Evolutionary conservation across 2,113 vertebrate species (phyloP), one percentile per base, ranked within the genome.

Genomic region (Oreochromis aureus): DNA sequence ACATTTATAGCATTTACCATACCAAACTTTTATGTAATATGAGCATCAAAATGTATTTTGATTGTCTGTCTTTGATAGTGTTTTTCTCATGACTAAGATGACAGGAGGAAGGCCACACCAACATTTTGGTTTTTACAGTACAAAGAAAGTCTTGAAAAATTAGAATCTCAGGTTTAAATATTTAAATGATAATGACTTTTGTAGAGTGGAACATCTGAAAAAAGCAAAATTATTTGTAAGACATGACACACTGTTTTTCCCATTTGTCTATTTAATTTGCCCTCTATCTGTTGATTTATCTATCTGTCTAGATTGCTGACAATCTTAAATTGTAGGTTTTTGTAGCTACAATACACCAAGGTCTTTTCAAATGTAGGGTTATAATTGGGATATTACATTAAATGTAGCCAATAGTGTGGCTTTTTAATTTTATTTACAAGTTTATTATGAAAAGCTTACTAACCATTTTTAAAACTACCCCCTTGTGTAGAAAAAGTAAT

Each of bases 101-200:
- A 84, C 36, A 69, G 53, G 80, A 69, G 61, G 16, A 36, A 86
- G 81, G 82, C 69, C 73, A 73, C 58, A 82, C 51, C 59, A 34
- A 87, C 79, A 81, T 10, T 39, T 53, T 81, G 19, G 89, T 92
- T 94, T 92, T 44, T 90, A 92, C 34, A 79, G 80, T 61, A 82
- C 30, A 80, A 54, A 84, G 66, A 56, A 59, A 90, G 61, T 92
- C 94, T 87, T 87, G 56, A 79, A 94, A 91, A 91, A 86, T 81
- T 92, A 84, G 48, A 90, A 95, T 95, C 95, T 97, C 96, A 96
- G 96, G 95, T 96, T 94, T 91, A 92, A 95, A 93, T 92, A 92
- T 89, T 82, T 44, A 89, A 88, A 91, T 54, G 56, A 73, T 84
- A 85, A 86, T 90, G 51, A 83, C 10, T 94, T 95, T 90, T 86